These are phyloP conservation scores for Lepidurus couesii DNA, from an alignment of 1,140 invertebrate species.

Conservation along the genomic window DNA sequence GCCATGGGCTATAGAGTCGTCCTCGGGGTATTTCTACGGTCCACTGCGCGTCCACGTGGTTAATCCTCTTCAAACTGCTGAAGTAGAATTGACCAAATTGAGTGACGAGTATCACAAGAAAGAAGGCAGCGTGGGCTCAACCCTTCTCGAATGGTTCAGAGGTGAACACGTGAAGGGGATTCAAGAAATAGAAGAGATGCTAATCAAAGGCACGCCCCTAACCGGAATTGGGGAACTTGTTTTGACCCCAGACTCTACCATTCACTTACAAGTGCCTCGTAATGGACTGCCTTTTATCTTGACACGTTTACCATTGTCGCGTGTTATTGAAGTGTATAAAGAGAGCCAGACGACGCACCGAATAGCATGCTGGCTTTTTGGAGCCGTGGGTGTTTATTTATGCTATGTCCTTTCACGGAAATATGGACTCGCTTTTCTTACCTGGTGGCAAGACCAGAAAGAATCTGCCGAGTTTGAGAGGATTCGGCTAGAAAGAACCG, in stretches of 20 bases:
- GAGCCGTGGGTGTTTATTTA: background rate
- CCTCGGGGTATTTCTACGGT: background rate
- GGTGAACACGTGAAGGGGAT: background rate
- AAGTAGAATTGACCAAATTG: background rate
- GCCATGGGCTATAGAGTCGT: background rate
- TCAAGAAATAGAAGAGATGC: background rate
- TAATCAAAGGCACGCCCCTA: background rate
- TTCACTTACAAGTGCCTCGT: constrained; percentile 6
- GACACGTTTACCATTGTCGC: background rate
- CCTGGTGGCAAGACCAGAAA: background rate
- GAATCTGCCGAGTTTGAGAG: background rate
- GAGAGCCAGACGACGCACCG: background rate
- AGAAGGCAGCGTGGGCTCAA: background rate
- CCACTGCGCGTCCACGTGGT: background rate
- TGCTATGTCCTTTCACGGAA: background rate
- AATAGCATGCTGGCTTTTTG: background rate
- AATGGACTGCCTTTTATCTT: background rate
- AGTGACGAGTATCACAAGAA: background rate
- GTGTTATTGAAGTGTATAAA: background rate
- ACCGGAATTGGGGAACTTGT: background rate
- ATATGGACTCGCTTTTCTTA: background rate
- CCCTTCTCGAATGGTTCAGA: background rate
- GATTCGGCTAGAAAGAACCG: background rate
- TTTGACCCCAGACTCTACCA: background rate
- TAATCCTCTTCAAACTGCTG: background rate